Conservation (phyloP, 2,888 invertebrate genomes). For the Trichogramma dendrolimi region DNA sequence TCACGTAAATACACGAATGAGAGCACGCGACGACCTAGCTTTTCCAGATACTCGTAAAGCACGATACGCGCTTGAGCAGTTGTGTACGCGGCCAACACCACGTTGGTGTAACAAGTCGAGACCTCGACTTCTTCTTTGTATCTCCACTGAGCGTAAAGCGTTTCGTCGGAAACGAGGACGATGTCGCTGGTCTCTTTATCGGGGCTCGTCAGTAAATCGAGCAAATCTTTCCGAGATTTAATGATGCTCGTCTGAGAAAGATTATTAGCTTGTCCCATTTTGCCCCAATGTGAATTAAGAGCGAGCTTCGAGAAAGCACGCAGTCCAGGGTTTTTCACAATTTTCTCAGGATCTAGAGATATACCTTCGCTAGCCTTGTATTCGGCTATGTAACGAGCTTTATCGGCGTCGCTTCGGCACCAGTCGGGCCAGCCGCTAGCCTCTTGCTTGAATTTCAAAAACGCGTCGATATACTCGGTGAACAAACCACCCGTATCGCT, state of each 20-base stretch:
- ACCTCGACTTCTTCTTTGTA: constrained; percentile 1
- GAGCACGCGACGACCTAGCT: constrained; percentile 30
- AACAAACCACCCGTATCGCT: constrained; percentile 25
- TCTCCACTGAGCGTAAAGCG: no score
- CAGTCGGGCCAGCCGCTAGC: constrained; percentile 23
- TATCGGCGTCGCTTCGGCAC: constrained; percentile 13
- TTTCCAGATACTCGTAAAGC: constrained; percentile 41
- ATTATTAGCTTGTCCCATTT: constrained; percentile 16
- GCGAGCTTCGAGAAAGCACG: constrained; percentile 12
- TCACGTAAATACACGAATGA: constrained; percentile 11
- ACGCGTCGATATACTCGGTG: constrained; percentile 21
- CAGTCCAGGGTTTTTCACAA: constrained; percentile 20
- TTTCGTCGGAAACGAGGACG: not conserved
- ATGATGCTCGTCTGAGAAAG: constrained; percentile 5
- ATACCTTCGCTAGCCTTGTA: constrained; percentile 6
- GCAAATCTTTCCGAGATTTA: not conserved
- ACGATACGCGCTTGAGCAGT: constrained; percentile 23
- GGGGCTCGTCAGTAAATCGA: constrained; percentile 1
- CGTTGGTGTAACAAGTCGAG: constrained; percentile 3
- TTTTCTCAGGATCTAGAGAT: constrained; percentile 4
- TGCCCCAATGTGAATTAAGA: constrained; percentile 23
- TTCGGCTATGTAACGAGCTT: constrained; percentile 12
- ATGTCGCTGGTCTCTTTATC: constrained; percentile 5
- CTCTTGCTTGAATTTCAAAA: constrained; percentile 26
- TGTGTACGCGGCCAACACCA: constrained; percentile 1